Evolutionary conservation across 2,888 invertebrate genomes (phyloP).

Genomic region (Tachina grossa): DNA sequence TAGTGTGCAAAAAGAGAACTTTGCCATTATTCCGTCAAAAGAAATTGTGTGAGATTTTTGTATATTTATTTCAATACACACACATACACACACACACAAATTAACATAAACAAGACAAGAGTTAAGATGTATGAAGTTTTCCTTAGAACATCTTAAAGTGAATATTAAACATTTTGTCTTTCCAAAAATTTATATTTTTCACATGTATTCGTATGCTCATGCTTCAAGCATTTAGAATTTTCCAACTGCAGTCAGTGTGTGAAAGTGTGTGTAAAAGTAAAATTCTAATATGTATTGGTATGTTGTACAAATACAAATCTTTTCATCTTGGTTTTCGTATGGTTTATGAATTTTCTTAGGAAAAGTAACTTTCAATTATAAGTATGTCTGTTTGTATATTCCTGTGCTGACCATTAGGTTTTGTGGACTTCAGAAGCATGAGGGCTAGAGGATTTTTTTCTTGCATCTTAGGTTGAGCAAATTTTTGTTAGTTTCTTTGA

Average conservation of each 20-base stretch:
- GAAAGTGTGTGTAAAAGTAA: not conserved
- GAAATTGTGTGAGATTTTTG: conserved; percentile 39
- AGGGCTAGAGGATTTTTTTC: not conserved
- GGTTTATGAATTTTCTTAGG: conserved; percentile 24
- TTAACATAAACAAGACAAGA: not conserved
- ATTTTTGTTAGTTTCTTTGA: not conserved
- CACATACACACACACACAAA: not conserved
- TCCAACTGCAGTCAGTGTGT: not conserved
- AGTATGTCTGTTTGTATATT: not conserved
- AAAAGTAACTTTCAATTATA: not conserved
- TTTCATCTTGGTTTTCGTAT: conserved; percentile 11
- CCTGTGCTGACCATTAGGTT: conserved; percentile 20
- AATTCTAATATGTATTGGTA: not conserved
- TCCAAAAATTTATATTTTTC: conserved; percentile 36
- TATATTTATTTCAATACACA: not conserved
- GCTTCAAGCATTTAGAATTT: not conserved
- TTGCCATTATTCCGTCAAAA: conserved; percentile 9
- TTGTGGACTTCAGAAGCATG: not conserved
- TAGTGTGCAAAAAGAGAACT: conserved; percentile 2
- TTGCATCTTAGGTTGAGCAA: not conserved
- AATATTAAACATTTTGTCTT: conserved; percentile 68
- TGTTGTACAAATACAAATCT: not conserved
- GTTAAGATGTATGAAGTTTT: conserved; percentile 35
- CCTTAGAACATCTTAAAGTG: conserved; percentile 54
- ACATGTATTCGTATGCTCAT: not conserved